Evolutionary conservation across 1,140 invertebrate genomes (phyloP).

Genomic region (Idris sp.): DNA sequence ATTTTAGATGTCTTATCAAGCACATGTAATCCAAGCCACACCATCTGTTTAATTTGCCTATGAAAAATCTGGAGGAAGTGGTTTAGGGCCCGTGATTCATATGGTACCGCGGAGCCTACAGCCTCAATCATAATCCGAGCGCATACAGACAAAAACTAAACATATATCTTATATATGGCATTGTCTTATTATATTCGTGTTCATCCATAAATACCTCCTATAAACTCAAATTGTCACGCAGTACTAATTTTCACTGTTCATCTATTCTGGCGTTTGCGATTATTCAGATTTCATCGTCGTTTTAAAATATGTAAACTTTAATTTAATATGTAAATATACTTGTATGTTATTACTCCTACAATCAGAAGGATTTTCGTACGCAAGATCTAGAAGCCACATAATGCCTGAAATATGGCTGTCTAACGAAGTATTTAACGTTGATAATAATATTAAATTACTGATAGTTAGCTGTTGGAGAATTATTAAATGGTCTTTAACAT

Average conservation of each 20-base stretch:
- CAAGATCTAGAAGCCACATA: constrained; percentile 45
- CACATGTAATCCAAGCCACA: constrained; percentile 42
- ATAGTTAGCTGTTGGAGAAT: constrained; percentile 36
- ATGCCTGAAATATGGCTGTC: constrained; percentile 63
- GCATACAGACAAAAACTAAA: constrained; percentile 26
- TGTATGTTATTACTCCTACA: constrained; percentile 30
- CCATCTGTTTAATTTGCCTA: constrained; percentile 49
- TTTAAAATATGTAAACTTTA: constrained; percentile 58
- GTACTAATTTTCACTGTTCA: constrained; percentile 60
- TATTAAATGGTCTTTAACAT: constrained; percentile 59
- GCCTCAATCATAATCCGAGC: constrained; percentile 50
- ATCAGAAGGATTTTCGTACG: constrained; percentile 46
- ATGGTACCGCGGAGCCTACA: constrained; percentile 30
- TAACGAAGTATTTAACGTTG: constrained; percentile 67
- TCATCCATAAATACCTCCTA: constrained; percentile 34
- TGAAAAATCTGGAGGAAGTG: constrained; percentile 43
- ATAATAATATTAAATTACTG: constrained; percentile 67
- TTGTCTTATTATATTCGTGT: constrained; percentile 47
- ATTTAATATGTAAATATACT: constrained; percentile 67
- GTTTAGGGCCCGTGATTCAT: constrained; percentile 29
- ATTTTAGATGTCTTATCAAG: constrained; percentile 41
- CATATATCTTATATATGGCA: constrained; percentile 46
- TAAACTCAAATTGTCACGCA: constrained; percentile 49
- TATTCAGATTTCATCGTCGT: constrained; percentile 43
- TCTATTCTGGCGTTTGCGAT: constrained; percentile 48